A percentile compares a stretch with the other conserved stretches of the same genome.
These are phyloP conservation scores for Actinostola sp. DNA, from an alignment of 92 coral and sea anemone genomes.

Conservation along the genomic window DNA sequence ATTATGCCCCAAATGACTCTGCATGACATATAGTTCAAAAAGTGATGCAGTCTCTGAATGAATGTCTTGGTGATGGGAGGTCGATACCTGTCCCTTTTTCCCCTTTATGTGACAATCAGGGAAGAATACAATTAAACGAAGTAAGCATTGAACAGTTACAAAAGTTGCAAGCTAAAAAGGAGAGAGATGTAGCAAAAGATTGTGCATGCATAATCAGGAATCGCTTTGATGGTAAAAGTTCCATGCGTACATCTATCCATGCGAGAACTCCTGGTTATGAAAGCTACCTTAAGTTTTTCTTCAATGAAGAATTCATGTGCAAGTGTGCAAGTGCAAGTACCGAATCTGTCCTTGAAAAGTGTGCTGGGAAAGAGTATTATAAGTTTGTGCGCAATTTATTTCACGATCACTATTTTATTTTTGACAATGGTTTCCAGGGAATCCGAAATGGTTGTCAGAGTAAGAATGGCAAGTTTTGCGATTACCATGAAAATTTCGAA, in stretches of 20 bases:
- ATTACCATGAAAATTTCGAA: constrained; percentile 36
- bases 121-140: constrained; percentile 16
- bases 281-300: constrained; percentile 25
- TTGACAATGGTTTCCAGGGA: constrained; percentile 62
- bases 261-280: constrained; percentile 51
- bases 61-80: constrained; percentile 66
- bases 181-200: constrained; percentile 15
- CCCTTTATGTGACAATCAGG: constrained; percentile 19
- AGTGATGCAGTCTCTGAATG: constrained; percentile 68
- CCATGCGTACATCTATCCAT: constrained; percentile 50
- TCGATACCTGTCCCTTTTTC: constrained; percentile 43
- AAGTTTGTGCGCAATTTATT: constrained; percentile 37
- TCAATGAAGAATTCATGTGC: constrained; percentile 45
- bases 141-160: constrained; percentile 33
- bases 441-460: constrained; percentile 36
- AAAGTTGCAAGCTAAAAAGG: constrained; percentile 25
- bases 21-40: constrained; percentile 54
- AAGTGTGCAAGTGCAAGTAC: constrained; percentile 47
- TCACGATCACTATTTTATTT: constrained; percentile 35
- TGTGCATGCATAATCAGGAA: constrained; percentile 43
- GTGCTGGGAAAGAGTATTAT: constrained; percentile 52
- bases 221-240: constrained; percentile 42
- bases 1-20: constrained; percentile 64
- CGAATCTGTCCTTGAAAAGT: constrained; percentile 27
- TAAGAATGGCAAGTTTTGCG: constrained; percentile 29